A percentile compares a stretch with the other conserved stretches of the same genome.
Evolutionary conservation across 2,888 invertebrate species (phyloP).

Genomic region (Cantharis rustica): DNA sequence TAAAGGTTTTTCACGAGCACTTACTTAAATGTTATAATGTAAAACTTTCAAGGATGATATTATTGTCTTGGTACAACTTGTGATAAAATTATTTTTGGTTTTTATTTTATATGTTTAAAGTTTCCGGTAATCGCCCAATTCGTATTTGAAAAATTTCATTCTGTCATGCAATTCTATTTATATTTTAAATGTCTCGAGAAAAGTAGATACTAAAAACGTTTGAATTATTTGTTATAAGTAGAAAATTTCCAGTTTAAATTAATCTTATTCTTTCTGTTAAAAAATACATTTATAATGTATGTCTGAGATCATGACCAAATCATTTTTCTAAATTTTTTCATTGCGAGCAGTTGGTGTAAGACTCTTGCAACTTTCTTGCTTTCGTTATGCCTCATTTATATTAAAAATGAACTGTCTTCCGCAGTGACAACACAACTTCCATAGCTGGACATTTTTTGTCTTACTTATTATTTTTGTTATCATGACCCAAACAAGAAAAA

Average conservation of each 20-base stretch:
- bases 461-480: conserved; percentile 30
- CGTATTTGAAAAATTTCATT: neutral
- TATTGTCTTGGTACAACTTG: neutral
- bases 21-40: neutral
- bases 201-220: neutral
- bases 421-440: conserved; percentile 51
- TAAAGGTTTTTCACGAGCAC: neutral
- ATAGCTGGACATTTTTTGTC: conserved; percentile 49
- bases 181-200: neutral
- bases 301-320: conserved; percentile 25
- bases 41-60: neutral
- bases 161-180: neutral
- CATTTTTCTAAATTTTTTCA: conserved; percentile 30
- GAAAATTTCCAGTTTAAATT: conserved; percentile 3
- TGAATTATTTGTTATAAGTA: conserved; percentile 1
- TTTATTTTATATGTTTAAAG: neutral
- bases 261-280: conserved; percentile 5
- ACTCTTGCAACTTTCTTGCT: conserved; percentile 22
- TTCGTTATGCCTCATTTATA: conserved; percentile 48
- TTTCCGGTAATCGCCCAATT: neutral
- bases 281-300: conserved; percentile 26
- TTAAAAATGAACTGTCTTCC: conserved; percentile 58
- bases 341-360: conserved; percentile 15
- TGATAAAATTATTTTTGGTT: neutral
- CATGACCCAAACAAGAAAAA: conserved; percentile 8